A percentile compares a stretch with the other conserved stretches of the same genome.
phyloP scores from a whole-genome alignment of 2,888 invertebrate genomes.

The Drosophila anomalata region DNA sequence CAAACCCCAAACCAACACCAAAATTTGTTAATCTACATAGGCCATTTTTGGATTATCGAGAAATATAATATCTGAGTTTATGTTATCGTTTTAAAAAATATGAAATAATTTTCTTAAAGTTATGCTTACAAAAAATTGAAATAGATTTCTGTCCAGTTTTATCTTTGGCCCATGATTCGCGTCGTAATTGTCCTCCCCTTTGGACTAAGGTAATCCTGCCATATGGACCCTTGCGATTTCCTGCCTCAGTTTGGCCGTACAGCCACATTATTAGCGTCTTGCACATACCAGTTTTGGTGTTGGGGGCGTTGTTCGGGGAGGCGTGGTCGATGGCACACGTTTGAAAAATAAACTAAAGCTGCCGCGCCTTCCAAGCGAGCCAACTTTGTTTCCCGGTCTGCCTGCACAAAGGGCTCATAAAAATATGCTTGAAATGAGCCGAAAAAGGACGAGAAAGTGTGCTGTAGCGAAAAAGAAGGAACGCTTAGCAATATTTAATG shows the following conservation, averaged over 20 bases:
- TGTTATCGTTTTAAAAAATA: no score
- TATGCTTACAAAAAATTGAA: no score
- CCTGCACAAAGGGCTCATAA: constrained; percentile 69
- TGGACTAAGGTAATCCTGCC: constrained; percentile 19
- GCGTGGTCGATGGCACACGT: constrained; percentile 59
- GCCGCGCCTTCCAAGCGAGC: constrained; percentile 62
- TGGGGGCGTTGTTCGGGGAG: constrained; percentile 27
- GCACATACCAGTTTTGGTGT: constrained; percentile 48
- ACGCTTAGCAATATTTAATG: constrained; percentile 68
- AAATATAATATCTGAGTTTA: no score
- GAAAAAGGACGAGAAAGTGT: constrained; percentile 27
- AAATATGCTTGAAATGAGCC: constrained; percentile 76
- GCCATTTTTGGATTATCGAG: no score
- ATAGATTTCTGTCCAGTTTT: no score
- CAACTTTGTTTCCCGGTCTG: constrained; percentile 29
- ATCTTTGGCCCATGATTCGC: neutral
- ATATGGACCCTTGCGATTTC: constrained; percentile 28
- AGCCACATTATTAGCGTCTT: constrained; percentile 58
- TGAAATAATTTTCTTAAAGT: neutral
- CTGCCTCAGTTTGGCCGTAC: constrained; percentile 43
- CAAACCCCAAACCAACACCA: no score
- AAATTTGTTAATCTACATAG: no score
- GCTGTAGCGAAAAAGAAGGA: constrained; percentile 32
- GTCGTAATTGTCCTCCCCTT: constrained; percentile 18
- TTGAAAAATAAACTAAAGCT: constrained; percentile 75